A percentile compares a stretch with the other conserved stretches of the same genome.
Conservation (phyloP, 2,113 vertebrate species). For the Coturnix japonica region DNA sequence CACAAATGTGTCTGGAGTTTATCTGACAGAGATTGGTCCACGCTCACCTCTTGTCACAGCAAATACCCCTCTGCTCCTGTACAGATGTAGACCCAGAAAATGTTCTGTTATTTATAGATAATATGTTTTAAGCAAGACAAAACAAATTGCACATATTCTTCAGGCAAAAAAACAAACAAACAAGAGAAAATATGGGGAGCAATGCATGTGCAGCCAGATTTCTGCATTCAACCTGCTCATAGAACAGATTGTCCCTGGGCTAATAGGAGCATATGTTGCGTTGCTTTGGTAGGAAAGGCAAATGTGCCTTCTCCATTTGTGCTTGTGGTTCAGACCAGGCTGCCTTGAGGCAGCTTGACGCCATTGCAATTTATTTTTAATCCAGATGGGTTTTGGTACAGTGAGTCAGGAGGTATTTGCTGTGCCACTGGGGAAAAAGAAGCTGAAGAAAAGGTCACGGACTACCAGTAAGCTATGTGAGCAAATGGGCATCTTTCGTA, state of each 20-base stretch:
- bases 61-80: conserved; percentile 13
- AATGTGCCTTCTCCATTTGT: neutral
- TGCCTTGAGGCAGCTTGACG: neutral
- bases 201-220: neutral
- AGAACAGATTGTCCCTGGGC: neutral
- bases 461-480: neutral
- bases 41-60: conserved; percentile 50
- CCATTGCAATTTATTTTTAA: neutral
- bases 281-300: neutral
- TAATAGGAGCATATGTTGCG: neutral
- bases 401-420: neutral
- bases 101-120: conserved; percentile 11
- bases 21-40: neutral
- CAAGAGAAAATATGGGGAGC: neutral
- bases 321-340: neutral
- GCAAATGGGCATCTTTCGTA: neutral
- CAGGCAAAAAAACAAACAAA: neutral
- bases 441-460: neutral
- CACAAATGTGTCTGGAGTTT: neutral
- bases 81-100: conserved; percentile 16
- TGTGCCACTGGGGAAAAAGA: neutral
- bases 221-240: neutral
- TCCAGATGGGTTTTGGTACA: neutral
- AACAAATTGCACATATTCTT: neutral
- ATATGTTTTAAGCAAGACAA: neutral